Evolutionary conservation across 2,888 invertebrate genomes (phyloP), one percentile per base, ranked within the genome.

Genomic region (Ptychoptera albimana): DNA sequence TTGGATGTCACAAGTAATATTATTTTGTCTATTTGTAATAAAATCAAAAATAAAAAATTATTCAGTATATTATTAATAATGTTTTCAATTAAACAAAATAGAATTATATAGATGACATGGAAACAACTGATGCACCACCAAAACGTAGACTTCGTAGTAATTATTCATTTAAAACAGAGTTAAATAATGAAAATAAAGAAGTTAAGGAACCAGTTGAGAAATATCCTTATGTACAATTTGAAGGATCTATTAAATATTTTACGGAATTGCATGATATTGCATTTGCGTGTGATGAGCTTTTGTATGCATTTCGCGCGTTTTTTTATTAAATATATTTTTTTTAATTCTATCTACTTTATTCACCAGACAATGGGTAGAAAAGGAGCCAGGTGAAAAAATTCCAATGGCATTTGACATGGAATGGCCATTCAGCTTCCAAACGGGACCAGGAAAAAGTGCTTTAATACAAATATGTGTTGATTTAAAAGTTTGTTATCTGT

Each of bases 341-440:
- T 34, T 44, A 42, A 15, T 31, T 23, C 11, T 41, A 43, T 29
- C 11, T 5, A 23, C 4, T 11, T 6, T 8, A 13, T 11, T 13
- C 15, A 40, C 6, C 35, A 63, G 63, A 48, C 55, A 58, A 52
- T 63, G 61, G 61, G 59, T 64, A 2, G 55, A 61, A 2, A 53
- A 53, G 23, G 57, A 62, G 54, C 5, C 45, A 44, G 42, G 50
- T 11, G 61, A 62, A 4, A 50, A 64, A 14, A 59, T 74, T 34
- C 69, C 73, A 5, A 58, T 78, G 48, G 76, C 78, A 5, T 78
- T 79, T 54, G 79, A 78, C 55, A 64, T 77, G 59, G 78, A 79
- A 57, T 79, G 78, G 78, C 75, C 76, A 6, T 76, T 77, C 53
- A 68, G 61, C 45, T 77, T 70, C 53, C 63, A 71, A 60, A 72